phyloP scores from a whole-genome alignment of 2,113 vertebrate genomes.

The Camelus bactrianus region DNA sequence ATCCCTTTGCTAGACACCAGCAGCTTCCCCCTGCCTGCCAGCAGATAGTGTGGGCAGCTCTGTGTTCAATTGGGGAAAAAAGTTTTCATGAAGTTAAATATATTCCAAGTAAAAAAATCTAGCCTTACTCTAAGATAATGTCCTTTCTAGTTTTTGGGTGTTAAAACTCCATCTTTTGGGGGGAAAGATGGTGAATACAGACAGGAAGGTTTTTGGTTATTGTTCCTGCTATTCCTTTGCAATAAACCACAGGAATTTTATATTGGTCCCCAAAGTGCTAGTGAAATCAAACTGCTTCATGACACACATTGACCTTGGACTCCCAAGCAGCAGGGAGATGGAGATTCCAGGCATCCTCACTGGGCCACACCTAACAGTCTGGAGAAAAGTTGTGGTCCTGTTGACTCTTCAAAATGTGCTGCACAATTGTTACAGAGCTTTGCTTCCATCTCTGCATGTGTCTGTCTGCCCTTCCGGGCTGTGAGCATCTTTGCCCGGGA shows the following conservation, averaged over 20 bases:
- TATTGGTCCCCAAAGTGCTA: neutral
- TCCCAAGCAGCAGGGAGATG: neutral
- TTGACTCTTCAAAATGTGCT: neutral
- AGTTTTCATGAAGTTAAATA: conserved; percentile 8
- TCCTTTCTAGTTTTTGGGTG: neutral
- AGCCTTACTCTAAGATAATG: neutral
- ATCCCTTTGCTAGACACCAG: neutral
- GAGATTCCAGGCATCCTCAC: neutral
- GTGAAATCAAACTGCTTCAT: neutral
- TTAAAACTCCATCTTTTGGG: neutral
- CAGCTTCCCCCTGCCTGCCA: neutral
- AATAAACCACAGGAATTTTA: neutral
- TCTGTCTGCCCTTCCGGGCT: neutral
- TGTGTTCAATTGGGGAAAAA: neutral
- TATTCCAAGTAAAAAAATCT: conserved; percentile 4
- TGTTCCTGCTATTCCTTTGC: neutral
- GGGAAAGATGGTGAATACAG: neutral
- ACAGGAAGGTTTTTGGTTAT: neutral
- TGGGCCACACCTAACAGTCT: neutral
- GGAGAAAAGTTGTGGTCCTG: neutral
- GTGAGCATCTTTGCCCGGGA: neutral
- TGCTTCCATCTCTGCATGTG: neutral
- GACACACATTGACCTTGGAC: neutral
- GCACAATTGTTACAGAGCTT: accelerated
- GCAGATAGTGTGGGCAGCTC: neutral